Evolutionary conservation across 2,797 vertebrate species (phyloP).

Genomic region (Acropternis orthonyx): DNA sequence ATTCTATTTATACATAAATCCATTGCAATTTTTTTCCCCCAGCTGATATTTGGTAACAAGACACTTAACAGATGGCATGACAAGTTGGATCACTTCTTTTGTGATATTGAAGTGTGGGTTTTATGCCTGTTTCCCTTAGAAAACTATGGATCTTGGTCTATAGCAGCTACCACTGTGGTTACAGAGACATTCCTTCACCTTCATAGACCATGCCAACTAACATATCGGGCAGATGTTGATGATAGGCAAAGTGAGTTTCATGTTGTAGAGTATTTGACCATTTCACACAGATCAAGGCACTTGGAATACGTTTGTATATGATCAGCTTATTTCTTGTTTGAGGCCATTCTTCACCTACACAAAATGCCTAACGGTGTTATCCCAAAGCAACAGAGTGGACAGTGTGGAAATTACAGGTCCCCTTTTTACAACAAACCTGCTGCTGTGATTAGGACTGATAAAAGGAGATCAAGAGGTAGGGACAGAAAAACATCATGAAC

Average conservation of each 20-base stretch:
- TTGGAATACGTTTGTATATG: background rate
- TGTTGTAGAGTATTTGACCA: background rate
- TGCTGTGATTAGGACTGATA: background rate
- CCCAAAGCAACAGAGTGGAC: background rate
- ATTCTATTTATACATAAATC: conserved; percentile 57
- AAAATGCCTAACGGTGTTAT: background rate
- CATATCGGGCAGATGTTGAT: background rate
- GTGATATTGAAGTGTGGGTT: background rate
- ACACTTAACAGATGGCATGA: conserved; percentile 41
- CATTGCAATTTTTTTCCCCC: background rate
- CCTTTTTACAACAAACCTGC: background rate
- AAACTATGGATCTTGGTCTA: background rate
- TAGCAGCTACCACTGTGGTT: background rate
- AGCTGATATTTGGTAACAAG: conserved; percentile 53
- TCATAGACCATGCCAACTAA: background rate
- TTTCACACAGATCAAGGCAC: background rate
- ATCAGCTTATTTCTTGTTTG: background rate
- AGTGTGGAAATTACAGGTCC: background rate
- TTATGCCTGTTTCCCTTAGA: background rate
- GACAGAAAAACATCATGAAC: background rate
- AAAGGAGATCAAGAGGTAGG: background rate
- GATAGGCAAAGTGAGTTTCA: background rate
- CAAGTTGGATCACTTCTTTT: conserved; percentile 25
- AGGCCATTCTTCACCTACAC: background rate
- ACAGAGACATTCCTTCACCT: background rate